Percentiles rank a stretch among this genome's conserved stretches.
Evolutionary conservation across 1,140 invertebrate species (phyloP).

Genomic region (Euwallacea fornicatus): DNA sequence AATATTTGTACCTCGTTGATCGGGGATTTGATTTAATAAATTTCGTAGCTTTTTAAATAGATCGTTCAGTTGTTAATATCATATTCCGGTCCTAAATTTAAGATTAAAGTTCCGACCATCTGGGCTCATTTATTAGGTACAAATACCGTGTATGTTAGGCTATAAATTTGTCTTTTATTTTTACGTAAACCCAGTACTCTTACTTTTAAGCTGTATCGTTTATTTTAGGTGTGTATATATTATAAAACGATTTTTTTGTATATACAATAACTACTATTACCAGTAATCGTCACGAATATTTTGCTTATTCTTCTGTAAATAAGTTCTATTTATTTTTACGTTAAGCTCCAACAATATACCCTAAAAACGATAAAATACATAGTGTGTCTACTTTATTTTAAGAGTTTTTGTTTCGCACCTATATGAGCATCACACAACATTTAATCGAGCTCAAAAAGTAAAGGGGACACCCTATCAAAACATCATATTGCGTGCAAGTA

Average conservation of each 20-base stretch:
- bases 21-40: neutral
- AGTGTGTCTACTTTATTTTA: slow-evolving; percentile 15
- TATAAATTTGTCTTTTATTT: slow-evolving; percentile 26
- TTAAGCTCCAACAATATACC: slow-evolving; percentile 19
- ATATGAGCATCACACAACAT: neutral
- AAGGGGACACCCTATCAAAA: too few relatives aligned
- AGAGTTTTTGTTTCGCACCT: neutral
- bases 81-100: too few relatives aligned
- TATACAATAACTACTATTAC: slow-evolving; percentile 35
- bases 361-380: slow-evolving; percentile 7
- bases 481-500: too few relatives aligned
- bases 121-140: neutral
- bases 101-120: too few relatives aligned
- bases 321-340: slow-evolving; percentile 42
- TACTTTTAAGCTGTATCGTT: slow-evolving; percentile 33
- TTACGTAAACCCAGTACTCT: slow-evolving; percentile 34
- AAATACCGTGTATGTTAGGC: slow-evolving; percentile 35
- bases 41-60: too few relatives aligned
- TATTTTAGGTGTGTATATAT: slow-evolving; percentile 42
- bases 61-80: too few relatives aligned
- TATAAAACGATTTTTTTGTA: slow-evolving; percentile 38
- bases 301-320: slow-evolving; percentile 40
- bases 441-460: too few relatives aligned
- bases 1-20: neutral
- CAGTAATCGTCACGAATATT: slow-evolving; percentile 14